Base-by-base conservation (phyloP, 2,888 invertebrate genomes). In the Tiphia femorata region DNA sequence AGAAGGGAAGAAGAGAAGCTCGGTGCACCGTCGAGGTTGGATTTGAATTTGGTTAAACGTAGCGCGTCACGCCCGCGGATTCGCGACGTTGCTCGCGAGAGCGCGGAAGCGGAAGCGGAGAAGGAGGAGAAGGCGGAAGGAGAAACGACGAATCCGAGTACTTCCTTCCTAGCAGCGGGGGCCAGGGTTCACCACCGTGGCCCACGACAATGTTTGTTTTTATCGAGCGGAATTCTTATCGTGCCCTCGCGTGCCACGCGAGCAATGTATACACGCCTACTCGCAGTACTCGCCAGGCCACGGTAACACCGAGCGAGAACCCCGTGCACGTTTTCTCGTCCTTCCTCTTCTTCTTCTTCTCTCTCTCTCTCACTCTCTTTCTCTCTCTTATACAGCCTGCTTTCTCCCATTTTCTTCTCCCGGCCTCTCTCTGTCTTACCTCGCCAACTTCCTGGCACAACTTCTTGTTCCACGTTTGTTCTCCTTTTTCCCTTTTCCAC, bases 171-270 rank as follows among this genome's bases (percentile, higher is more conserved):
- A 37, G 16, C 19, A 16, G 37, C 7, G 8, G 17, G 37, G 7
- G 19, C 16, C 37, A 19, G 16, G 17, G 37, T 37, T 19, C 37
- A 16, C 17, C 17, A 37, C 19, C 17, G 37, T 37, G 35, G 12
- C 23, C 58, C 48, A 37, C 59, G 55, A 54, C 62, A 57, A 65
- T 67, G 68, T 71, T 74, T 75, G 66, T 73, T 73, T 73, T 70
- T 72, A 70, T 74, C 72, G 74, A 70, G 52, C 68, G 62, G 62
- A 68, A 72, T 73, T 71, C 71, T 75, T 75, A 72, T 75, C 71
- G 59, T 53, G 55, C 58, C 60, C 55, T 70, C 62, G 68, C 66
- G 70, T 67, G 65, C 62, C 62, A 57, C 67, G 51, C 51, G 51
- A 59, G 17, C 62, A 44, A 56, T 49, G 53, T 62, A 53, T 62